Conservation (phyloP, 2,797 vertebrate species). For the Falco naumanni region DNA sequence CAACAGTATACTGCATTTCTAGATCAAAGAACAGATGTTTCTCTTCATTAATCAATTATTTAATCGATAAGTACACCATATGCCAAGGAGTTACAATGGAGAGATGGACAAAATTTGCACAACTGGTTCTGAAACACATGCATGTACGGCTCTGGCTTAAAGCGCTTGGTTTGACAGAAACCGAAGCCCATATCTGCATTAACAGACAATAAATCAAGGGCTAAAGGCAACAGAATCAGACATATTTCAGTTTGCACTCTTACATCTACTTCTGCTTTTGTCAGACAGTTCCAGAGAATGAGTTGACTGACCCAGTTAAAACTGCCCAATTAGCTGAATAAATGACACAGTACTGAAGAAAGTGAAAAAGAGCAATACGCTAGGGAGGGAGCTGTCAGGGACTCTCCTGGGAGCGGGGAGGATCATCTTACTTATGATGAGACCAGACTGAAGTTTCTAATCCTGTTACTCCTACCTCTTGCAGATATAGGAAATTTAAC, state of each 20-base stretch:
- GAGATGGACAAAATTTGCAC: background rate
- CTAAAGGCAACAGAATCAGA: background rate
- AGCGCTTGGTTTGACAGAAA: background rate
- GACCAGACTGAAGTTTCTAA: background rate
- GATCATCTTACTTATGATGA: background rate
- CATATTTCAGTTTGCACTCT: background rate
- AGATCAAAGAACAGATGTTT: background rate
- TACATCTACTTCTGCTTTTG: background rate
- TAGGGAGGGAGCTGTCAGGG: background rate
- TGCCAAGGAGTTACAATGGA: background rate
- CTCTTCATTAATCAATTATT: background rate
- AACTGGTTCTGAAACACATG: background rate
- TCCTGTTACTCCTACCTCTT: background rate
- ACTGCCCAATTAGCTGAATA: constrained; percentile 5
- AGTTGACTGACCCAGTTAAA: constrained; percentile 5
- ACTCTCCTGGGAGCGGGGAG: background rate
- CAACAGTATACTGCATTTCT: background rate
- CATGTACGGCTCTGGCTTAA: background rate
- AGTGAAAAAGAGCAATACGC: background rate
- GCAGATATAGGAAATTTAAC: background rate
- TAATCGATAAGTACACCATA: background rate
- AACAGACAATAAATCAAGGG: background rate
- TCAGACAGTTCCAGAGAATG: background rate
- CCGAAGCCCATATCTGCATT: background rate
- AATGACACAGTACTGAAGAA: background rate